A percentile compares a stretch with the other conserved stretches of the same genome.
phyloP scores from a whole-genome alignment of 1,140 invertebrate genomes.

The Drosophila bifasciata region DNA sequence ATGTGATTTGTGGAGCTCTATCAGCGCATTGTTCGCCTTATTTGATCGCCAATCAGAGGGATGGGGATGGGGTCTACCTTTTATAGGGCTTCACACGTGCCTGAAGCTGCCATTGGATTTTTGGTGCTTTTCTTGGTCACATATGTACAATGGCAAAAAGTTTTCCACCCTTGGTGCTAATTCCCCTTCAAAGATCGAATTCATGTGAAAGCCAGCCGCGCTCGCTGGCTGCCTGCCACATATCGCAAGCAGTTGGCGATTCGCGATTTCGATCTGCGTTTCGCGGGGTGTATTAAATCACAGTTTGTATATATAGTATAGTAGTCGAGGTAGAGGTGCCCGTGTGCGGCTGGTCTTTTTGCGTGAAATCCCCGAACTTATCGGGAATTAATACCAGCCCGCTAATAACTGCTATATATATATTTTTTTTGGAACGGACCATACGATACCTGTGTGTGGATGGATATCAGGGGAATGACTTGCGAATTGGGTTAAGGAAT shows the following conservation, averaged over 20 bases:
- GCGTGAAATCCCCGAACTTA: constrained; percentile 63
- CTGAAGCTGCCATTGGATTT: constrained; percentile 5
- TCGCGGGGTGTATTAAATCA: constrained; percentile 41
- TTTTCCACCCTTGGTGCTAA: constrained; percentile 79
- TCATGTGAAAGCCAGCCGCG: constrained; percentile 40
- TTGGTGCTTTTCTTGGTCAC: neutral
- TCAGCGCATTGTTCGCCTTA: constrained; percentile 13
- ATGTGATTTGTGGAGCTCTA: constrained; percentile 33
- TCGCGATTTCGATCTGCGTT: constrained; percentile 1
- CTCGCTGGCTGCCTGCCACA: neutral
- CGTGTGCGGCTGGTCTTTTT: constrained; percentile 2
- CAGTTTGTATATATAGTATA: constrained; percentile 40
- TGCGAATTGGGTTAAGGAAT: constrained; percentile 72
- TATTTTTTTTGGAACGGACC: constrained; percentile 24
- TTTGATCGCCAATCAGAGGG: constrained; percentile 74
- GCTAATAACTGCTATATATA: constrained; percentile 61
- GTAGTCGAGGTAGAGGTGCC: neutral
- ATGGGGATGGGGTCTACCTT: constrained; percentile 27
- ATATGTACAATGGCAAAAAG: constrained; percentile 63
- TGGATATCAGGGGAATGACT: constrained; percentile 53
- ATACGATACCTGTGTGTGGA: constrained; percentile 11
- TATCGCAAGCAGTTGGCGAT: constrained; percentile 1
- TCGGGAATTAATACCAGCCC: constrained; percentile 71
- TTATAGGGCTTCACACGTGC: constrained; percentile 64
- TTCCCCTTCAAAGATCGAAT: constrained; percentile 22